phyloP scores from a whole-genome alignment of 2,113 vertebrate genomes.

The Chaetodon auriga region DNA sequence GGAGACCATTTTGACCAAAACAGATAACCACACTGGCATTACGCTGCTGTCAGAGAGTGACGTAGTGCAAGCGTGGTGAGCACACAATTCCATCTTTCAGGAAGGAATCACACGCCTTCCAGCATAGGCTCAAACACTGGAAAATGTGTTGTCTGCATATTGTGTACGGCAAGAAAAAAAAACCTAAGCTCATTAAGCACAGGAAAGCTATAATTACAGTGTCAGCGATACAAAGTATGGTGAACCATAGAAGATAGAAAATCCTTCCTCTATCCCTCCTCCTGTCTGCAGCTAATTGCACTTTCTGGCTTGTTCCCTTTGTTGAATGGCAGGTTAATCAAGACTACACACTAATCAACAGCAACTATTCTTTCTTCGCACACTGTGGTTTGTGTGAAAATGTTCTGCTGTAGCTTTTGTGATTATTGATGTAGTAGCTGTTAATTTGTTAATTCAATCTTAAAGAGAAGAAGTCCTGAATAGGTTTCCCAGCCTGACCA shows the following conservation, averaged over 20 bases:
- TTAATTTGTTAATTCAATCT: conserved; percentile 1
- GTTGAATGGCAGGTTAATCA: neutral
- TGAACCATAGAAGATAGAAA: conserved; percentile 45
- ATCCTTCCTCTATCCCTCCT: conserved; percentile 18
- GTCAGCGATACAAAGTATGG: conserved; percentile 54
- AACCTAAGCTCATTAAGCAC: conserved; percentile 43
- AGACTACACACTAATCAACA: conserved; percentile 17
- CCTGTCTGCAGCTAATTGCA: conserved; percentile 37
- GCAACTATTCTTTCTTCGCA: conserved; percentile 2
- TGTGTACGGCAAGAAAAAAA: conserved; percentile 43
- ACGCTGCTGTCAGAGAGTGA: conserved; percentile 61
- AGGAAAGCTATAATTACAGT: conserved; percentile 58
- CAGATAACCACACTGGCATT: conserved; percentile 69
- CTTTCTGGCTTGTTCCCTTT: conserved; percentile 33
- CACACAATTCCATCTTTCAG: conserved; percentile 65
- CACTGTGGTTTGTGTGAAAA: conserved; percentile 7
- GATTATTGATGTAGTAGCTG: neutral
- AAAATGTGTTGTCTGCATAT: conserved; percentile 77
- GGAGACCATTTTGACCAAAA: conserved; percentile 73
- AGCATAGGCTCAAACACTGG: conserved; percentile 62
- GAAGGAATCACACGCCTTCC: conserved; percentile 60
- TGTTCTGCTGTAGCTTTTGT: neutral
- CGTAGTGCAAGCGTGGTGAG: conserved; percentile 61
- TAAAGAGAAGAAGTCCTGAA: neutral
- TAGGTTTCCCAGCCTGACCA: neutral